phyloP scores from a whole-genome alignment of 1,140 invertebrate genomes.

The Cephus cinctus region DNA sequence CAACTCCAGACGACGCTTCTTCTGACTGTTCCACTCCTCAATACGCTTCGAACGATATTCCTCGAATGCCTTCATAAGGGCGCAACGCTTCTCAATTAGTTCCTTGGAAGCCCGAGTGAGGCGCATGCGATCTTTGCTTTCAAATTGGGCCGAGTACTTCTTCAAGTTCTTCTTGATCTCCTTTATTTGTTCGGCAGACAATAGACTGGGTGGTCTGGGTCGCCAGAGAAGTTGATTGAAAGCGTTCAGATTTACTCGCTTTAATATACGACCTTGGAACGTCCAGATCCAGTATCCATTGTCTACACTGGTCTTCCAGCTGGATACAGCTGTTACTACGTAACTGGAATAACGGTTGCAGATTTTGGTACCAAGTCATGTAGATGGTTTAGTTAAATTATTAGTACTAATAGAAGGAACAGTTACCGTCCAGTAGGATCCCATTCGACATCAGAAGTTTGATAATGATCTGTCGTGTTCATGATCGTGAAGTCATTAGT shows the following conservation, averaged over 20 bases:
- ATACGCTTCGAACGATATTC: conserved; percentile 75
- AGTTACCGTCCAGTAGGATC: conserved; percentile 89
- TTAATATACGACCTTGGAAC: conserved; percentile 89
- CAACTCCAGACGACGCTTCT: conserved; percentile 77
- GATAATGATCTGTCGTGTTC: conserved; percentile 90
- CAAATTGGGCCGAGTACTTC: conserved; percentile 94
- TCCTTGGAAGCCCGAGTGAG: conserved; percentile 95
- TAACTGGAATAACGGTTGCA: conserved; percentile 58
- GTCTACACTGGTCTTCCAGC: conserved; percentile 95
- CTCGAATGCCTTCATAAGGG: conserved; percentile 85
- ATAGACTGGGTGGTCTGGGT: conserved; percentile 84
- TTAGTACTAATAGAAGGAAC: background rate
- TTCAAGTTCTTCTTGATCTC: conserved; percentile 98
- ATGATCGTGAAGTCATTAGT: conserved; percentile 93
- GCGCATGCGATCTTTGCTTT: conserved; percentile 92
- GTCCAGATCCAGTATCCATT: conserved; percentile 97
- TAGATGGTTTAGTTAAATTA: background rate
- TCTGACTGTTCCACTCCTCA: conserved; percentile 74
- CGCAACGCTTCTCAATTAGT: conserved; percentile 89
- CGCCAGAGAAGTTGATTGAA: conserved; percentile 97
- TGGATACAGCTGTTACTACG: conserved; percentile 92
- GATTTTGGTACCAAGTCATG: background rate
- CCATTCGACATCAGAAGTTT: conserved; percentile 97
- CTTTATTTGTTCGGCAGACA: conserved; percentile 79
- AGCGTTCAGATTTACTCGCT: conserved; percentile 82